Percentiles rank a stretch among this genome's conserved stretches.
phyloP scores from a whole-genome alignment of 2,888 invertebrate species.

The Drosophila nr. medialis region DNA sequence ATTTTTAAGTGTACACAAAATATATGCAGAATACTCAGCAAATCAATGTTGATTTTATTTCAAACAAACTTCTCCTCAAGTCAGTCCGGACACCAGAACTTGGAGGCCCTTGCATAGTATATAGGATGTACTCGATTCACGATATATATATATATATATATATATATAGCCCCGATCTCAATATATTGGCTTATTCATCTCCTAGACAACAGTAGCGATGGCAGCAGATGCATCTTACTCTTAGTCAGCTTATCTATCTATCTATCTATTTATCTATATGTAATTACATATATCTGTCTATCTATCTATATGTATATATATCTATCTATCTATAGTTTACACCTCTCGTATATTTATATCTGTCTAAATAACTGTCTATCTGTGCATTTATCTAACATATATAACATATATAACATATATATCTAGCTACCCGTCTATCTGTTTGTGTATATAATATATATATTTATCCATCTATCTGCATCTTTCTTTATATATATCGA shows the following conservation, averaged over 20 bases:
- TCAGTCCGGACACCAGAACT: not conserved
- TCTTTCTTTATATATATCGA: not conserved
- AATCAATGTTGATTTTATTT: not conserved
- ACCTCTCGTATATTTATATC: not conserved
- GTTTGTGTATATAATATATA: accelerated
- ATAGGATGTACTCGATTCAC: not conserved
- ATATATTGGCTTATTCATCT: not conserved
- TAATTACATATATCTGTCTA: not conserved
- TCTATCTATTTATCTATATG: not conserved
- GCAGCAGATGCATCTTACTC: not conserved
- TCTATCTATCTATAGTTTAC: not conserved
- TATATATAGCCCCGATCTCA: not conserved
- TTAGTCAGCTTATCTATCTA: not conserved
- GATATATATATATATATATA: not conserved
- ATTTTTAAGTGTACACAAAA: not conserved
- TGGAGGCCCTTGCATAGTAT: not conserved
- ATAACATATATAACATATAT: not conserved
- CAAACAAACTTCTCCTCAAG: not conserved
- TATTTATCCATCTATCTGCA: not conserved
- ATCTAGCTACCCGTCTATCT: no score
- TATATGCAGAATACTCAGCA: not conserved
- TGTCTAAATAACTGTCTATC: not conserved
- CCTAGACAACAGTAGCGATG: not conserved
- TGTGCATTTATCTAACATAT: not conserved
- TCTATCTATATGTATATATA: not conserved